These are phyloP conservation scores for Cercocebus atys DNA, from an alignment of 2,113 vertebrate genomes.

Conservation along the genomic window DNA sequence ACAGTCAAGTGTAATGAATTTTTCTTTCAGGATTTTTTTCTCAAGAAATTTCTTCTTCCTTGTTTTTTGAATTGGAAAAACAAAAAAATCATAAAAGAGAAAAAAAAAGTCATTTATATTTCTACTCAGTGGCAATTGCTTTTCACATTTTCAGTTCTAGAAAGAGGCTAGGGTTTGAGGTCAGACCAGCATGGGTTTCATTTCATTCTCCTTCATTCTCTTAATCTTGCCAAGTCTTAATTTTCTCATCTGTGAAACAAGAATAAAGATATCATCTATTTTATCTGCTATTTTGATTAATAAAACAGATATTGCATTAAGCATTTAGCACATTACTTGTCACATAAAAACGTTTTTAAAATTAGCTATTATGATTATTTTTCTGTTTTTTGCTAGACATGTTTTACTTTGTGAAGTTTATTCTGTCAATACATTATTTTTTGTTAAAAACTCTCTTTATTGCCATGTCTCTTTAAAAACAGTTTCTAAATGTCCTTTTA, in stretches of 20 bases:
- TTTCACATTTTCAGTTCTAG: background rate
- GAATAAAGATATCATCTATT: background rate
- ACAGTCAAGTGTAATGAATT: background rate
- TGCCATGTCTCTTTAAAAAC: background rate
- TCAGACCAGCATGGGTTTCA: background rate
- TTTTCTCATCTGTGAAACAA: background rate
- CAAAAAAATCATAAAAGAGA: background rate
- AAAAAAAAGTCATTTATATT: background rate
- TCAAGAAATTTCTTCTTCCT: background rate
- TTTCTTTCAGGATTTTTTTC: background rate
- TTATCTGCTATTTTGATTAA: background rate
- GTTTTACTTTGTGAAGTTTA: background rate
- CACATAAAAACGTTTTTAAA: background rate
- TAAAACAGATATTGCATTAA: background rate
- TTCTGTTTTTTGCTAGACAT: background rate
- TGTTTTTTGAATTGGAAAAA: constrained; percentile 4
- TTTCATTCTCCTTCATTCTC: background rate
- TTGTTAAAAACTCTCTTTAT: background rate
- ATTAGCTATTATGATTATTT: background rate
- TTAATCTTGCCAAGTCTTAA: background rate
- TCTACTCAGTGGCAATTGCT: background rate
- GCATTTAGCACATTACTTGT: background rate
- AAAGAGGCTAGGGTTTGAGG: background rate
- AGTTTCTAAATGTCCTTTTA: background rate
- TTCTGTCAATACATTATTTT: background rate